phyloP scores from a whole-genome alignment of 2,797 vertebrate genomes.

The Lacerta agilis region DNA sequence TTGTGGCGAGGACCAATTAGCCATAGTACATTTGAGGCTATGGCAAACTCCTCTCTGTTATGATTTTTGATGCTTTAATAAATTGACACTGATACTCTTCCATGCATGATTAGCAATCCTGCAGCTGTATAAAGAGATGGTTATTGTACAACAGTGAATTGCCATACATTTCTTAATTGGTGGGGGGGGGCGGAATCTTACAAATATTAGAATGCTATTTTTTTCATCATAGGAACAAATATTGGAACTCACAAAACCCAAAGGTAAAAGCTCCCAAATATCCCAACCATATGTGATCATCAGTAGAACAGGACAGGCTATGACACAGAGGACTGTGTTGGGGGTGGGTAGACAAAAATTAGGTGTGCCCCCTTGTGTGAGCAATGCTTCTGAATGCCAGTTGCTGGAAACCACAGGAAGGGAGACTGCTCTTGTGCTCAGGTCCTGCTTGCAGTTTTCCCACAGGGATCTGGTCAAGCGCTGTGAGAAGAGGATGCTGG shows the following conservation, averaged over 20 bases:
- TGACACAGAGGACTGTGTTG: not conserved
- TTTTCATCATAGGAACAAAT: not conserved
- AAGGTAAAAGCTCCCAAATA: not conserved
- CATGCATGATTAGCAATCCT: not conserved
- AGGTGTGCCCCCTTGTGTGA: not conserved
- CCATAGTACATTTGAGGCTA: not conserved
- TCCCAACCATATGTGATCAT: not conserved
- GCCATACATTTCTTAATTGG: not conserved
- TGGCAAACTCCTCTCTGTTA: constrained; percentile 14
- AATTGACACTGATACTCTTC: constrained; percentile 16
- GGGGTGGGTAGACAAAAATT: too few relatives aligned
- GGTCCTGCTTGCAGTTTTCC: too few relatives aligned
- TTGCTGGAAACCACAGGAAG: too few relatives aligned
- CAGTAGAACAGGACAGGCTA: not conserved
- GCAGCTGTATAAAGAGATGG: not conserved
- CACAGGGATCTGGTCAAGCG: too few relatives aligned
- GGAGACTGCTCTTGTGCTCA: too few relatives aligned
- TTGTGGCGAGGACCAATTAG: constrained; percentile 35
- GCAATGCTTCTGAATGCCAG: too few relatives aligned
- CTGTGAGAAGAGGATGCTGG: too few relatives aligned
- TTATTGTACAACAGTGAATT: constrained; percentile 3
- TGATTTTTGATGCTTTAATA: constrained; percentile 22
- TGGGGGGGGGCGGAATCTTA: too few relatives aligned
- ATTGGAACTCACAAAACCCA: not conserved
- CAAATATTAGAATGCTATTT: not conserved